phyloP scores from a whole-genome alignment of 1,140 invertebrate genomes.

The Danaus melanippus region DNA sequence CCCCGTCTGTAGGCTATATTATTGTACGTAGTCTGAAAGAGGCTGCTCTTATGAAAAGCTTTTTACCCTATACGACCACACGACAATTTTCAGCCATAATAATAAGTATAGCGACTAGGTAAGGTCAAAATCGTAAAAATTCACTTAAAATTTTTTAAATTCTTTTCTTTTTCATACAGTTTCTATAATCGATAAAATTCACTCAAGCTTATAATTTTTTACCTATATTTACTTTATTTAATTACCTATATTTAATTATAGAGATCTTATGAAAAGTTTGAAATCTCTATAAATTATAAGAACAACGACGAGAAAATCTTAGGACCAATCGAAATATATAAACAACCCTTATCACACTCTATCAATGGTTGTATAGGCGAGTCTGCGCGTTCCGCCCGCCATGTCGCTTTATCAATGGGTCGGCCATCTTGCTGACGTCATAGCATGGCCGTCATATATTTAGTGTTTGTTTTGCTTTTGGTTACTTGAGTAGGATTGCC shows the following conservation, averaged over 20 bases:
- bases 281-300: too few species aligned
- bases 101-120: too few species aligned
- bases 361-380: slow-evolving; percentile 60
- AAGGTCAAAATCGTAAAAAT: too few species aligned
- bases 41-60: slow-evolving; percentile 24
- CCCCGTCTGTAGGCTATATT: slow-evolving; percentile 44
- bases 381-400: slow-evolving; percentile 41
- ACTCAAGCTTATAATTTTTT: too few species aligned
- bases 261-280: too few species aligned
- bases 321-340: slow-evolving; percentile 20
- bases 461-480: slow-evolving; percentile 47
- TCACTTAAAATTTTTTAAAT: too few species aligned
- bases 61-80: slow-evolving; percentile 24
- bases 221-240: too few species aligned
- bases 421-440: slow-evolving; percentile 66
- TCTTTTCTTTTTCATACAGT: too few species aligned
- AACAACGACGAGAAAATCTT: slow-evolving; percentile 1
- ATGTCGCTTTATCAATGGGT: slow-evolving; percentile 59
- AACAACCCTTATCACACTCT: slow-evolving; percentile 29
- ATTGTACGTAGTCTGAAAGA: slow-evolving; percentile 26
- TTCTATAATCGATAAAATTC: too few species aligned
- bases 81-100: too few species aligned
- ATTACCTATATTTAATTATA: too few species aligned
- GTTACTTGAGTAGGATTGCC: slow-evolving; percentile 11
- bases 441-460: slow-evolving; percentile 36